Base-by-base conservation (phyloP, 1,140 invertebrate species). In the Bombus sibiricus region DNA sequence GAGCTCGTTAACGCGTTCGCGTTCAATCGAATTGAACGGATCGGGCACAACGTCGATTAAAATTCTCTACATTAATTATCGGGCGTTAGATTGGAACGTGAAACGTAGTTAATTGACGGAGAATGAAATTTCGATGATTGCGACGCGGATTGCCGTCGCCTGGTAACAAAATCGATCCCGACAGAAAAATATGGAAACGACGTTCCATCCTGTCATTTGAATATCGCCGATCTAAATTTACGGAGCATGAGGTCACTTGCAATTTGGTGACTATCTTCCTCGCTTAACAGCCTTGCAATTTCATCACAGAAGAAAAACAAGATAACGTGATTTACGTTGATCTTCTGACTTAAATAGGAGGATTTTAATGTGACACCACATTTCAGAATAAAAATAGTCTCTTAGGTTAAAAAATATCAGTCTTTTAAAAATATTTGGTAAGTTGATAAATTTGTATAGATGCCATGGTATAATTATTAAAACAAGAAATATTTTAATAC, bases 51-150 rank as follows among this genome's bases (percentile, higher is more conserved):
- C 59, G 78, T 81, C 78, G 76, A 84, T 84, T 79, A 84, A 84
- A 84, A 84, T 84, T 84, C 75, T 79, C 68, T 84, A 84, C 83
- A 79, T 84, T 84, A 84, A 84, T 84, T 84, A 84, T 84, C 83
- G n/a, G 28, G 25, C 76, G 83, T n/a, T 79, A 80, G 76, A 84
- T 79, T 84, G 83, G 66, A 80, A 71, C 66, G 76, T 34, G 83
- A 62, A 84, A 84, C 66, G 43, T 68, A 47, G 66, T 84, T 84
- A 84, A 84, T 84, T 62, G 83, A 79, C 66, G 39, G 15, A 41
- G 76, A 79, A 84, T 79, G 66, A 77, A 62, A 72, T 84, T 79
- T 76, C 66, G 68, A 84, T 72, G 66, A 79, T 68, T 80, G 76
- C 39, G 37, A 59, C 37, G 32, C 9, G 64, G 64, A 83, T 59